Evolutionary conservation across 2,888 invertebrate genomes (phyloP), one percentile per base, ranked within the genome.

Genomic region (Cheilosia impressa): DNA sequence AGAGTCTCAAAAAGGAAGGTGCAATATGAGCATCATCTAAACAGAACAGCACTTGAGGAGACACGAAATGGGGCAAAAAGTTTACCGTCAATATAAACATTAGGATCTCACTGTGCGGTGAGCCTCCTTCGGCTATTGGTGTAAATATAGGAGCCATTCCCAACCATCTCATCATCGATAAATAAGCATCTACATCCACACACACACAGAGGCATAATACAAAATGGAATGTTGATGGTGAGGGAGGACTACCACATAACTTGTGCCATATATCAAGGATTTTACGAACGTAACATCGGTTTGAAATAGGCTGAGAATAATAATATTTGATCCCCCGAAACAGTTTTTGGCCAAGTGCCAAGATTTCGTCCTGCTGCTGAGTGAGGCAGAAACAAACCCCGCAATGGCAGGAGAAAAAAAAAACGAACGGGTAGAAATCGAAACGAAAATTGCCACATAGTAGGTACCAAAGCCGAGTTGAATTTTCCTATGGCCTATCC

Each of bases 271-370:
- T 63, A 85, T 85, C 85, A 85, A 85, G 85, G 85, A 85, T 85
- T 85, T 85, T 85, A 85, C 85, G 85, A 85, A 85, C 85, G 85
- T 85, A 85, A 85, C 85, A 85, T 85, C 81, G 76, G 85, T 81
- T 85, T 76, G 85, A 85, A 85, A 85, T 85, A 85, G 85, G 85
- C 85, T 85, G 85, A 85, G 85, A 85, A 85, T 85, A 85, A 85
- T 85, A 85, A 85, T 85, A 85, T 85, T 85, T 85, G 85, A 85
- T 85, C 85, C 85, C 81, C 81, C 80, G 85, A 81, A 85, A 85
- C 81, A 81, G 85, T 85, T 85, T 76, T 52, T 85, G 85, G 85
- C 85, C 76, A 85, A 85, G 66, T 85, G 85, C 85, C 85, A 85
- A 85, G 85, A 81, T 85, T 81, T 85, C 66, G 52, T 68, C 66